phyloP scores from a whole-genome alignment of 2,797 vertebrate genomes.

The Borostomias antarcticus region DNA sequence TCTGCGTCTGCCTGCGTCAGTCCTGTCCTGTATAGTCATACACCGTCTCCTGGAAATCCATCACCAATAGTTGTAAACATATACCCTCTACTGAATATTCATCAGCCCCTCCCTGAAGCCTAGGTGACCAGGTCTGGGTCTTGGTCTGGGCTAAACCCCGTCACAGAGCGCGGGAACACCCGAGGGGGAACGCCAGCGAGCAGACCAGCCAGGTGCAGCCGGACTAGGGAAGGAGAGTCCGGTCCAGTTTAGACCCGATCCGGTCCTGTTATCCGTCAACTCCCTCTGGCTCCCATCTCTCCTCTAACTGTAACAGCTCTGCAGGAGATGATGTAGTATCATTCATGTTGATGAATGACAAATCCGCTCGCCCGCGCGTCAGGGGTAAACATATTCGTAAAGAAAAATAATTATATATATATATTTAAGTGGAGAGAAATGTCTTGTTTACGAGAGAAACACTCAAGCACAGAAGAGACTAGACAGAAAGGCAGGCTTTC shows the following conservation, averaged over 20 bases:
- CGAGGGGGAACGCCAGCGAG: no score
- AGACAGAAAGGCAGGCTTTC: conserved; percentile 10
- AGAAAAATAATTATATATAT: no score
- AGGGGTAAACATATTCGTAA: conserved; percentile 27
- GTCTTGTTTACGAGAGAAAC: conserved; percentile 30
- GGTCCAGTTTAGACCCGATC: no score
- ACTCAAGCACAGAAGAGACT: conserved; percentile 12
- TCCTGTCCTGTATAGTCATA: no score
- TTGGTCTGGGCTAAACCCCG: conserved; percentile 40
- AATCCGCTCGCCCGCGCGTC: conserved; percentile 20
- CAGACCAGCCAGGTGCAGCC: no score
- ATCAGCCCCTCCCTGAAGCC: conserved; percentile 29
- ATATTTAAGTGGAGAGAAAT: conserved; percentile 18
- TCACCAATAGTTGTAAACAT: conserved; percentile 35
- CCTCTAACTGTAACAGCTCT: conserved; percentile 44
- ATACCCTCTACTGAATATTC: conserved; percentile 62
- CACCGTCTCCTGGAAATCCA: no score
- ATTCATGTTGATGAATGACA: conserved; percentile 32
- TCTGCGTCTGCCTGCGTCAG: background rate
- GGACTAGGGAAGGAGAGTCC: background rate
- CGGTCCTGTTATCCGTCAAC: conserved; percentile 16
- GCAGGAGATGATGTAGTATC: conserved; percentile 23
- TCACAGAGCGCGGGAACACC: conserved; percentile 17
- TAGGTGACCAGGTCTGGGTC: conserved; percentile 49
- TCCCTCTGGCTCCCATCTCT: background rate